These are phyloP conservation scores for Peromyscus polionotus DNA, from an alignment of 2,113 vertebrate genomes.

Conservation along the genomic window DNA sequence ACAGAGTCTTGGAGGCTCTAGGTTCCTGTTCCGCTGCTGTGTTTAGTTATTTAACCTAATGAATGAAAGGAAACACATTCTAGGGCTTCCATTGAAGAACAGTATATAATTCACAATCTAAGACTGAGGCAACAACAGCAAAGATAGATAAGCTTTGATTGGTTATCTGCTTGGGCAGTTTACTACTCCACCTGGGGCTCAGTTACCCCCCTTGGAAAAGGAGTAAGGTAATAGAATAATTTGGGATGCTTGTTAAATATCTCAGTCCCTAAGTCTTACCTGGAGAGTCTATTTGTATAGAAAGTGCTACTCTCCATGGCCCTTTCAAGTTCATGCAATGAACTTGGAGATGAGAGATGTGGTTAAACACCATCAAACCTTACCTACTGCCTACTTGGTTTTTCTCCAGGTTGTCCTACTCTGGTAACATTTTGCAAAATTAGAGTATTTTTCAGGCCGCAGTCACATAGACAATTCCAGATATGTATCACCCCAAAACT, in stretches of 20 bases:
- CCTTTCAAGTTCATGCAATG: fast-evolving
- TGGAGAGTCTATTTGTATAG: background rate
- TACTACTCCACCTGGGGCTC: background rate
- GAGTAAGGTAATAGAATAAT: background rate
- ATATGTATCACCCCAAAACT: background rate
- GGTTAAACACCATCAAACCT: background rate
- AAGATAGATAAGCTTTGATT: background rate
- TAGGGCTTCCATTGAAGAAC: background rate
- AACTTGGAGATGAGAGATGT: background rate
- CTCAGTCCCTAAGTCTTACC: fast-evolving
- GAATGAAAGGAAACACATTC: background rate
- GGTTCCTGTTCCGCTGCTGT: background rate
- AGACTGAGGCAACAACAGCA: background rate
- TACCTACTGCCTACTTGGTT: background rate
- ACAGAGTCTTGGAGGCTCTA: background rate
- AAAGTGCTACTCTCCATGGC: fast-evolving
- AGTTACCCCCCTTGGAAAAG: background rate
- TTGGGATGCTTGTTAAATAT: background rate
- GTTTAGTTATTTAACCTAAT: background rate
- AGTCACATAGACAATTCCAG: background rate
- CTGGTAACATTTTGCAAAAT: background rate
- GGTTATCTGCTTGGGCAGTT: background rate
- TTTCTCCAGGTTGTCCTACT: background rate
- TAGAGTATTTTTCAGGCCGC: background rate
- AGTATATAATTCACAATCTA: no score